phyloP scores from a whole-genome alignment of 2,888 invertebrate genomes.

The Oscheius sp. region DNA sequence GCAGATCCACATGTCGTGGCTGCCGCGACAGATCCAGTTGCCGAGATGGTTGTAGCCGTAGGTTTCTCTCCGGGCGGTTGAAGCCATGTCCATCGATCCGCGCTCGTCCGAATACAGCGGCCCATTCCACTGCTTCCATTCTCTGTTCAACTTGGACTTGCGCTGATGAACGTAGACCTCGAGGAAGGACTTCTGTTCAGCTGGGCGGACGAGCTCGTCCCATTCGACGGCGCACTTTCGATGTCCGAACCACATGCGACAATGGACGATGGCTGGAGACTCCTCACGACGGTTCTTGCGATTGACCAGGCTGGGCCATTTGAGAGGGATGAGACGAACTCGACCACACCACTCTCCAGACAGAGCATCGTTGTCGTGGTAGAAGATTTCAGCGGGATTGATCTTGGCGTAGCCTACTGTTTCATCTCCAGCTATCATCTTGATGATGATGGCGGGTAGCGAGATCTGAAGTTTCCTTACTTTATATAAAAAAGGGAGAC shows the following conservation, averaged over 20 bases:
- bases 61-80: slow-evolving; percentile 13
- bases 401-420: slow-evolving; percentile 65
- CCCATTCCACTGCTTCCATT: slow-evolving; percentile 33
- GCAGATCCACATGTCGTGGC: slow-evolving; percentile 52
- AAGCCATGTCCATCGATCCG: slow-evolving; percentile 19
- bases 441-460: slow-evolving; percentile 61
- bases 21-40: slow-evolving; percentile 53
- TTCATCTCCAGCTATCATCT: slow-evolving; percentile 61
- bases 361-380: slow-evolving; percentile 43
- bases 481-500: background rate
- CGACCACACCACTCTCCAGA: slow-evolving; percentile 53
- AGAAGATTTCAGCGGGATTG: slow-evolving; percentile 42
- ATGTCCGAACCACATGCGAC: slow-evolving; percentile 64
- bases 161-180: slow-evolving; percentile 58
- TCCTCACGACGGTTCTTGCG: slow-evolving; percentile 46
- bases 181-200: slow-evolving; percentile 57
- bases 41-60: slow-evolving; percentile 35
- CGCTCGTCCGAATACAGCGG: slow-evolving; percentile 19
- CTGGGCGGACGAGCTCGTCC: slow-evolving; percentile 54
- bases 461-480: slow-evolving; percentile 37
- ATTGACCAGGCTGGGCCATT: slow-evolving; percentile 49
- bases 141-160: slow-evolving; percentile 28
- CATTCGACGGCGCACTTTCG: slow-evolving; percentile 36
- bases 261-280: slow-evolving; percentile 62
- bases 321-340: slow-evolving; percentile 45